Evolutionary conservation across 2,113 vertebrate species (phyloP).

Genomic region (Okapia johnstoni): DNA sequence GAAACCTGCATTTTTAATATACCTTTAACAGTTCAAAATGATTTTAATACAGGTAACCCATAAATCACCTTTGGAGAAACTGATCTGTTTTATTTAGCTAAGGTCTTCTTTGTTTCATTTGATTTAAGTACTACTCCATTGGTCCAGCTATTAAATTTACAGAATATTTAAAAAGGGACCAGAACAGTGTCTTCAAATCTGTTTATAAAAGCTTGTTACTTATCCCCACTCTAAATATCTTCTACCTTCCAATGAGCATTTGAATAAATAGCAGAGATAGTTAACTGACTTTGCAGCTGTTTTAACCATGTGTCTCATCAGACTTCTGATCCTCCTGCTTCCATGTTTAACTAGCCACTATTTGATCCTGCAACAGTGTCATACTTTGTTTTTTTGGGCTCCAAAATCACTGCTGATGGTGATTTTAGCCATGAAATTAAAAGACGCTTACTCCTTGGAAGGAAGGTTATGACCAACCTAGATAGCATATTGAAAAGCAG

Average conservation of each 20-base stretch:
- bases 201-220: conserved; percentile 22
- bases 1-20: neutral
- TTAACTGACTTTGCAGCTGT: neutral
- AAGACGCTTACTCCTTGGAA: too few relatives aligned
- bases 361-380: neutral
- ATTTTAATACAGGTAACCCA: neutral
- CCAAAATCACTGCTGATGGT: too few relatives aligned
- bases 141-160: neutral
- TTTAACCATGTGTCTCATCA: neutral
- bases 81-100: neutral
- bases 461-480: too few relatives aligned
- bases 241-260: neutral
- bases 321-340: conserved; percentile 20
- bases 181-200: neutral
- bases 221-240: neutral
- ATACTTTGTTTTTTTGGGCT: too few relatives aligned
- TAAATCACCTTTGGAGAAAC: conserved; percentile 13
- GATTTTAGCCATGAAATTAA: too few relatives aligned
- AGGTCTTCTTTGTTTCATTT: neutral
- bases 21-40: neutral
- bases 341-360: conserved; percentile 28
- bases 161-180: neutral
- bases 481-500: too few relatives aligned
- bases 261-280: conserved; percentile 4
- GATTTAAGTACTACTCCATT: neutral